These are phyloP conservation scores for Lagorchestes hirsutus DNA, from an alignment of 2,797 vertebrate genomes.

Conservation along the genomic window DNA sequence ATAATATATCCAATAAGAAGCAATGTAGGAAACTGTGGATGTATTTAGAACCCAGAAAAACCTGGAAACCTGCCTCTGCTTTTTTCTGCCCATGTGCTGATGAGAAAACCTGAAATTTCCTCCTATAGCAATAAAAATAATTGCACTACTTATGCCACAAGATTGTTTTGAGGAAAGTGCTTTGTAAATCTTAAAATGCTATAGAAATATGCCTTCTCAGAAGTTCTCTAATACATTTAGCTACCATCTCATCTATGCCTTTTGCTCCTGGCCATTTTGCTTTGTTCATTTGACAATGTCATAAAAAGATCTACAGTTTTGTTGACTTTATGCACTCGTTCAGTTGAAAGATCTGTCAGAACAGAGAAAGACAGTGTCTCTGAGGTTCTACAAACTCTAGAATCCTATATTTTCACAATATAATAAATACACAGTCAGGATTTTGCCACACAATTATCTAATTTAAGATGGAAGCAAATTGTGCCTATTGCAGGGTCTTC, in stretches of 20 bases:
- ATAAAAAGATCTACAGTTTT: not conserved
- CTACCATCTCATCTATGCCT: not conserved
- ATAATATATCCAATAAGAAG: not conserved
- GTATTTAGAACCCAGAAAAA: not conserved
- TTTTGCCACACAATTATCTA: not conserved
- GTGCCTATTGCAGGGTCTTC: not conserved
- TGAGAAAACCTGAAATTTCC: not conserved
- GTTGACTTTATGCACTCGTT: not conserved
- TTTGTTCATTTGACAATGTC: not conserved
- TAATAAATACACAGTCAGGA: not conserved
- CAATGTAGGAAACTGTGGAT: not conserved
- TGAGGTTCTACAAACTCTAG: not conserved
- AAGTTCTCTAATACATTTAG: not conserved
- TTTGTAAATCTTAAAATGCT: not conserved
- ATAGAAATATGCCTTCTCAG: not conserved
- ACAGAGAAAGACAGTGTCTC: not conserved
- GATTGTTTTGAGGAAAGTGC: not conserved
- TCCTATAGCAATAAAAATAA: not conserved
- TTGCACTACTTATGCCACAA: not conserved
- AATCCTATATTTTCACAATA: not conserved
- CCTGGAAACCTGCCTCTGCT: not conserved
- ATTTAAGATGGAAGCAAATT: not conserved
- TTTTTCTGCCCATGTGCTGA: not conserved
- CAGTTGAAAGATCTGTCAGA: not conserved
- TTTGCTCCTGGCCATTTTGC: not conserved